Base-by-base conservation (phyloP, 2,797 vertebrate species). In the Hippocampus kuda region DNA sequence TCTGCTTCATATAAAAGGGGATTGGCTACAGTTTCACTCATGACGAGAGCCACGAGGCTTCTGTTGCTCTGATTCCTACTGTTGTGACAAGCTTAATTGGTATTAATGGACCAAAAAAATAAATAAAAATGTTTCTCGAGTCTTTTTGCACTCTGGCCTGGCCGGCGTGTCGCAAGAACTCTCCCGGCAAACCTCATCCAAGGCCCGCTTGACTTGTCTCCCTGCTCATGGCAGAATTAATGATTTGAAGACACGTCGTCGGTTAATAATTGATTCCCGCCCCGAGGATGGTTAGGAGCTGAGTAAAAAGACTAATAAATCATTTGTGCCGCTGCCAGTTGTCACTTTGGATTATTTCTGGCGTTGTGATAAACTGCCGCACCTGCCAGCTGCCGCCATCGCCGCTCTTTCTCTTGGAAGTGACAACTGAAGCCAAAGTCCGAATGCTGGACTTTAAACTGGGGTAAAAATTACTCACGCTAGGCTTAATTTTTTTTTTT, bases 291-390 rank as follows among this genome's bases (percentile, higher is more conserved):
- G 94, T 93, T 94, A 92, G 93, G 92, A 95, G 93, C 94, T 89
- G 93, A 96, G 94, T 96, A 94, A 96, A 66, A 98, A 95, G 94
- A 94, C 94, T 97, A 96, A 97, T 98, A 97, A 99, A 99, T 98
- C 95, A 98, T 97, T 95, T 96, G 94, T 98, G 94, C 90, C 91
- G 92, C 92, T 96, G 93, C 94, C 94, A 94, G 92, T 95, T 98
- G 95, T 97, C 95, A 95, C 94, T 94, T 96, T 92, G 91, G 94
- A 94, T 98, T 97, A 96, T 95, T 95, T 94, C 94, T 94, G 94
- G 93, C 91, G 94, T 93, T 93, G 92, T 94, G 94, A 96, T 96
- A 93, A 96, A 96, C 94, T 91, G 92, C 92, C 92, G 92, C 94
- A 94, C 94, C 93, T 97, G 94, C 93, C 93, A 92, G 91, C 92